phyloP scores from a whole-genome alignment of 2,888 invertebrate species.

The Brenthis ino region DNA sequence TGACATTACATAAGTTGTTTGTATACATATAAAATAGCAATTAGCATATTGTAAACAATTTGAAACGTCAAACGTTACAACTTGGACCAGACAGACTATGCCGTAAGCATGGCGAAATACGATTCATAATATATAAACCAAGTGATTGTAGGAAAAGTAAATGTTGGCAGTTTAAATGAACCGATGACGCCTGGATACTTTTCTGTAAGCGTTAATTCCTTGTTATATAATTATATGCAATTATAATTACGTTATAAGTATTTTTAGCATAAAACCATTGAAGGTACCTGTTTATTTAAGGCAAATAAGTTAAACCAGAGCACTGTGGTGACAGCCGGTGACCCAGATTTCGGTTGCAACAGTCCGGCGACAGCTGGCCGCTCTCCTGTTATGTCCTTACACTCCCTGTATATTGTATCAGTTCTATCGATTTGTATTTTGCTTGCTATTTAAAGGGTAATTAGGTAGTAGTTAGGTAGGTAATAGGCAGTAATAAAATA shows the following conservation, averaged over 20 bases:
- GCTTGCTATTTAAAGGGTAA: conserved; percentile 4
- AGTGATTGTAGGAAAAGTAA: too few relatives aligned
- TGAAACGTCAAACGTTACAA: too few relatives aligned
- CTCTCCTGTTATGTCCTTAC: conserved; percentile 39
- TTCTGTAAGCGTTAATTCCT: neutral
- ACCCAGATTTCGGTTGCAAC: conserved; percentile 50
- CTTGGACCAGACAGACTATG: too few relatives aligned
- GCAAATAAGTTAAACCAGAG: conserved; percentile 48
- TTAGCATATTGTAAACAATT: too few relatives aligned
- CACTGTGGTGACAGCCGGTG: conserved; percentile 47
- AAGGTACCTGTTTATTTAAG: conserved; percentile 31
- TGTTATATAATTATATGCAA: conserved; percentile 7
- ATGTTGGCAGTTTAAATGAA: too few relatives aligned
- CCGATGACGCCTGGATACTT: too few relatives aligned
- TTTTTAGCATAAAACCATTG: neutral
- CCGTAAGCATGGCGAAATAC: too few relatives aligned
- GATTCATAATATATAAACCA: too few relatives aligned
- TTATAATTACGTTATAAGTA: neutral
- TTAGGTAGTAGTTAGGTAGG: neutral
- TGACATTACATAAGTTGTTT: too few relatives aligned
- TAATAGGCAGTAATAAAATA: too few relatives aligned
- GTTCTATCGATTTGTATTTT: conserved; percentile 14
- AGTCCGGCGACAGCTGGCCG: conserved; percentile 44
- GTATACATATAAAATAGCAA: too few relatives aligned
- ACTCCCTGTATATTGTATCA: conserved; percentile 12